A percentile compares a stretch with the other conserved stretches of the same genome.
phyloP scores from a whole-genome alignment of 2,797 vertebrate species.

The Natrix natrix region DNA sequence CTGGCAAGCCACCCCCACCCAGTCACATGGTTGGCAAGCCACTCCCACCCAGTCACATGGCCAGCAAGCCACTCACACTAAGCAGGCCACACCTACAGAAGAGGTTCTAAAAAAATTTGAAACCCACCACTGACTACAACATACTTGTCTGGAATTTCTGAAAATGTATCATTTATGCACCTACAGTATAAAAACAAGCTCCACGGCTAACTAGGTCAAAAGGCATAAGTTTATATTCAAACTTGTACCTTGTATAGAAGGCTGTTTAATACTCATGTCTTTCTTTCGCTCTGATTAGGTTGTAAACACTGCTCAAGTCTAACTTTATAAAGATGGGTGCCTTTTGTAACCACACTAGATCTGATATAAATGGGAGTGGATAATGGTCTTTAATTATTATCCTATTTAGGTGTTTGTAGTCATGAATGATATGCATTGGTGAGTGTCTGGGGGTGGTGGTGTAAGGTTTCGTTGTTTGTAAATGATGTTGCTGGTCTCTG shows the following conservation, averaged over 20 bases:
- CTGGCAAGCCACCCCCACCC: no score
- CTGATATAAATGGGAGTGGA: neutral
- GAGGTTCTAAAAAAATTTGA: no score
- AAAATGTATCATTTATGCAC: neutral
- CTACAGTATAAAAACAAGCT: neutral
- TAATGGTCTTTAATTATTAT: neutral
- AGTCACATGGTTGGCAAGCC: no score
- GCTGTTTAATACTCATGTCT: neutral
- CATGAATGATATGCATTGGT: neutral
- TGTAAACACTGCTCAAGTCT: neutral
- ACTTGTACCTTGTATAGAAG: neutral
- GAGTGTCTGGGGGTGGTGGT: no score
- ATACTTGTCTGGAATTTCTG: neutral
- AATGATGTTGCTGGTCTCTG: neutral
- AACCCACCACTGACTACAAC: neutral
- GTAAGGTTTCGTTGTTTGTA: neutral
- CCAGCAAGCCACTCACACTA: no score
- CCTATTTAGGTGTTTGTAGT: neutral
- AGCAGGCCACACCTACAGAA: no score
- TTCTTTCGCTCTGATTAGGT: neutral
- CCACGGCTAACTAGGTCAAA: neutral
- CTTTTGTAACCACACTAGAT: neutral
- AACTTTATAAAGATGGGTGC: neutral
- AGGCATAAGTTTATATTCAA: neutral
- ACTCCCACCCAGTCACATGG: no score